These are phyloP conservation scores for Digitonthophagus gazella DNA, from an alignment of 2,888 invertebrate species.

Conservation along the genomic window DNA sequence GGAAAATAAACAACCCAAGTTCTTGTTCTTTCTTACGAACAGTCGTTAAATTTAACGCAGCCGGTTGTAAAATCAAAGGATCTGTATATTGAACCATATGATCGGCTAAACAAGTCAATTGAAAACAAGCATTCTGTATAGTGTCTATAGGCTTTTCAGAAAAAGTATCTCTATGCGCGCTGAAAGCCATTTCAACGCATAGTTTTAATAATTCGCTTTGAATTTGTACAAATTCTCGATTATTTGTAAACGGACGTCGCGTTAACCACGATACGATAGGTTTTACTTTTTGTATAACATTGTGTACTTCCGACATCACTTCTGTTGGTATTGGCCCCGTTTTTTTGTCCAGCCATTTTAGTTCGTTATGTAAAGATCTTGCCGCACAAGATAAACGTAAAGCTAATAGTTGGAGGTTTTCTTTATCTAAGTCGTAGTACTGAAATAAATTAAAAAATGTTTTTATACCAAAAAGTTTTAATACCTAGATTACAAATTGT, in stretches of 20 bases:
- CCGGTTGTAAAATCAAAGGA: conserved; percentile 88
- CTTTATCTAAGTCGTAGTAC: conserved; percentile 89
- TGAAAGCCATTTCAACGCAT: conserved; percentile 83
- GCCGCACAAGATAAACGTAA: conserved; percentile 80
- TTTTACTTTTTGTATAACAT: conserved; percentile 80
- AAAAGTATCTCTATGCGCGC: conserved; percentile 88
- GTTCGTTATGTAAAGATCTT: conserved; percentile 71
- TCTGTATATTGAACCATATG: conserved; percentile 84
- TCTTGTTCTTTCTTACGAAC: conserved; percentile 85
- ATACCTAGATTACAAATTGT: too few species aligned
- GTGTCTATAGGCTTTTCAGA: conserved; percentile 82
- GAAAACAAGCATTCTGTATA: conserved; percentile 69
- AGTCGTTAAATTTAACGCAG: conserved; percentile 83
- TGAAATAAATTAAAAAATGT: too few species aligned
- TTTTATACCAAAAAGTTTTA: too few species aligned
- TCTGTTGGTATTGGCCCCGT: conserved; percentile 70
- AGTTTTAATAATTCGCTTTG: conserved; percentile 72
- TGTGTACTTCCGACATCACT: conserved; percentile 81
- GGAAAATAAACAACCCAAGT: conserved; percentile 85
- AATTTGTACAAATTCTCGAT: conserved; percentile 68
- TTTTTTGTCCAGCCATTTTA: conserved; percentile 54
- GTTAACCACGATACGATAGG: conserved; percentile 87
- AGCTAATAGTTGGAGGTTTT: conserved; percentile 88
- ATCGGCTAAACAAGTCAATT: conserved; percentile 77
- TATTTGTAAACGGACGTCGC: conserved; percentile 61